These are phyloP conservation scores for Carassius auratus DNA, from an alignment of 2,113 vertebrate species.

Conservation along the genomic window DNA sequence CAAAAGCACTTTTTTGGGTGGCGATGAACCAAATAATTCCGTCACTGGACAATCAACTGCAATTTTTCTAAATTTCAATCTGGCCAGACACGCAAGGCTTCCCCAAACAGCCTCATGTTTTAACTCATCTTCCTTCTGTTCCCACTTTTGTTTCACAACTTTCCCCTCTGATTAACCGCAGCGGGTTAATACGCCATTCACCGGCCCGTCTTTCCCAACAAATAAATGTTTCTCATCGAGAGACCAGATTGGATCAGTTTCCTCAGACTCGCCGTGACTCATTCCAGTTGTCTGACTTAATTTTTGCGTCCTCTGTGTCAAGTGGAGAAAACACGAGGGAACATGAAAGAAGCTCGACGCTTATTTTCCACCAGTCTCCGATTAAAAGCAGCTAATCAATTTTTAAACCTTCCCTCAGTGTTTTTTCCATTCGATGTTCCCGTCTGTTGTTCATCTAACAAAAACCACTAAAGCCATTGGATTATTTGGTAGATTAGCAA, in stretches of 20 bases:
- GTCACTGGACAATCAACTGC: neutral
- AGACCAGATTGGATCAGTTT: neutral
- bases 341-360: neutral
- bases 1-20: neutral
- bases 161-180: neutral
- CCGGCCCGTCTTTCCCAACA: neutral
- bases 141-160: neutral
- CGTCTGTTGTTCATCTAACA: neutral
- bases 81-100: neutral
- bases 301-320: neutral
- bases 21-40: neutral
- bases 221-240: neutral
- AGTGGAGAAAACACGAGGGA: neutral
- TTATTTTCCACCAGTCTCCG: neutral
- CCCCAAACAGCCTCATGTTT: too few relatives aligned
- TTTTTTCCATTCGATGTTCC: neutral
- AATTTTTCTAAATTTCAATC: neutral
- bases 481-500: neutral
- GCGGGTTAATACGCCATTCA: neutral
- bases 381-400: neutral
- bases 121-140: neutral
- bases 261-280: neutral
- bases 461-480: neutral
- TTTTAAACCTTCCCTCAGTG: neutral
- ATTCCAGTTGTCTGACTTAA: slow-evolving; percentile 1